Evolutionary conservation across 2,888 invertebrate species (phyloP).

Genomic region (Cryptophagus acutangulus): DNA sequence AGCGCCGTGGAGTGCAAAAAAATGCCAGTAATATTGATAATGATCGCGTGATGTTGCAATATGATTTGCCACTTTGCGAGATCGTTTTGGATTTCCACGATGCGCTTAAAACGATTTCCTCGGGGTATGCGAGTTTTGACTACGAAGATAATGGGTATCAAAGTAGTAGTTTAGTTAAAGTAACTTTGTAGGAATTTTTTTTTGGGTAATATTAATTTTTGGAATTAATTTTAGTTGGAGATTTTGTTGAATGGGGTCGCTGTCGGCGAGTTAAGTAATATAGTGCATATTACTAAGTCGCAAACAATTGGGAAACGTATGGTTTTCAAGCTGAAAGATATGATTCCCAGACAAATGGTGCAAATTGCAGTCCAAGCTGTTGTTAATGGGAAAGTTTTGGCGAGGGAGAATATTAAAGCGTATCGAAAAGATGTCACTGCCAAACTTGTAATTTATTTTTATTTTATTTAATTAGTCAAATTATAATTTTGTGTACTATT

Average conservation of each 20-base stretch:
- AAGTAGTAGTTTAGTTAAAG: slow-evolving; percentile 70
- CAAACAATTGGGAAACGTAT: slow-evolving; percentile 62
- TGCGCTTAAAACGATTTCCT: slow-evolving; percentile 78
- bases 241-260: slow-evolving; percentile 72
- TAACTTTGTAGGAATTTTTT: slow-evolving; percentile 45
- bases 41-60: slow-evolving; percentile 74
- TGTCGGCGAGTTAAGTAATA: slow-evolving; percentile 79
- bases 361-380: slow-evolving; percentile 84
- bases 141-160: slow-evolving; percentile 86
- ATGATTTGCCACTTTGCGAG: slow-evolving; percentile 84
- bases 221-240: slow-evolving; percentile 62
- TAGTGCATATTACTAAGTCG: slow-evolving; percentile 71
- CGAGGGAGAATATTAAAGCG: slow-evolving; percentile 81
- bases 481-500: slow-evolving; percentile 11
- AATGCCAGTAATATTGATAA: slow-evolving; percentile 76
- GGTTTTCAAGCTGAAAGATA: slow-evolving; percentile 70
- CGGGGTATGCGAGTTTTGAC: slow-evolving; percentile 94
- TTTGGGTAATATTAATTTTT: slow-evolving; percentile 13
- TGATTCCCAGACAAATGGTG: slow-evolving; percentile 85
- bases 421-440: slow-evolving; percentile 90
- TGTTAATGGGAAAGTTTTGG: slow-evolving; percentile 71
- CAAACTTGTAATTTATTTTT: slow-evolving; percentile 63
- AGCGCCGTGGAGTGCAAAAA: slow-evolving; percentile 66
- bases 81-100: slow-evolving; percentile 95
- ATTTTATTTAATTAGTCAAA: slow-evolving; percentile 6